Evolutionary conservation across 2,797 vertebrate genomes (phyloP), one percentile per base, ranked within the genome.

Genomic region (Numenius phaeopus): DNA sequence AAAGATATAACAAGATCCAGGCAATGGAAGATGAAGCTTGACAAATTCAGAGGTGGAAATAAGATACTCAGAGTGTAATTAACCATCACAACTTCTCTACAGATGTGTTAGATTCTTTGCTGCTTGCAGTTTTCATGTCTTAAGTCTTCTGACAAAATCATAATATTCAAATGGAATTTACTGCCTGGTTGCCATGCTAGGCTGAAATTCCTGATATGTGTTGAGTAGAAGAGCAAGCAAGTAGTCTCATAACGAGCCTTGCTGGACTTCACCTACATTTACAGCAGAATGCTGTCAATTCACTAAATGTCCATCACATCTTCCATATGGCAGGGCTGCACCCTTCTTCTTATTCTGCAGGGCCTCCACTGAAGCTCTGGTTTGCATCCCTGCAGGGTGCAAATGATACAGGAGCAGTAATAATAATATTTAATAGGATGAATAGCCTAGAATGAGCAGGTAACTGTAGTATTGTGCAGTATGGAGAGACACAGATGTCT

Each of bases 21-120:
- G 39, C 47, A 71, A 71, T 22, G 37, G 58, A 95, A 95, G 69
- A 78, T 69, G 85, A 91, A 92, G 54, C 84, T 83, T 94, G 83
- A 93, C 76, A 93, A 93, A 90, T 96, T 91, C 67, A 80, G 90
- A 87, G 55, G 71, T 88, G 95, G 78, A 93, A 95, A 87, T 84
- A 89, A 91, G 72, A 88, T 71, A 87, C 55, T 97, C 55, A 73
- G 54, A 65, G 64, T 76, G 59, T 82, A 92, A 94, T 94, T 95
- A 94, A 70, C 46, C 70, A 2, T 75, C 55, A 77, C 64, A 77
- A 22, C 66, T 81, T 94, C 64, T 75, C 39, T 70, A 91, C 64
- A 79, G 55, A 89, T 73, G 58, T 62, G 30, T 66, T 88, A 66
- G 59, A 77, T 40, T 85, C 86, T 80, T 57, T 73, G 30, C 71